Percentiles rank a stretch among this genome's conserved stretches.
Conservation (phyloP, 2,888 invertebrate species). For the Trypoxylon attenuatum region DNA sequence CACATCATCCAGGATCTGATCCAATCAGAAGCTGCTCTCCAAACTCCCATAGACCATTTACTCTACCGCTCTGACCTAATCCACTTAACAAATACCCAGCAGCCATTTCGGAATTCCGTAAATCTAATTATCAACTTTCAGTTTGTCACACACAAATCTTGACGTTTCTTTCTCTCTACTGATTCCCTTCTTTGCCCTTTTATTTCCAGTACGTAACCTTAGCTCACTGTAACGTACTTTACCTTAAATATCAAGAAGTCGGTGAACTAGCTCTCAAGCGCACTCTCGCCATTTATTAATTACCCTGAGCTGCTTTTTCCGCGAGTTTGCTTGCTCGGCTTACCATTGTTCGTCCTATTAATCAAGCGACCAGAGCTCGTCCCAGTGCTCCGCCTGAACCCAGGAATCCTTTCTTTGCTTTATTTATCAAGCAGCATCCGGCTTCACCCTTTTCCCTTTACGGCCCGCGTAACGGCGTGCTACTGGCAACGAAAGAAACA, state of each 20-base stretch:
- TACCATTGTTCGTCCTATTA: conserved; percentile 7
- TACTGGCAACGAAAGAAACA: conserved; percentile 5
- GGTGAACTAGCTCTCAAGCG: no score
- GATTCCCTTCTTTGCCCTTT: no score
- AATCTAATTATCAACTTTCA: background rate
- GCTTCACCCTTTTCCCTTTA: conserved; percentile 3
- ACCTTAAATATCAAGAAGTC: no score
- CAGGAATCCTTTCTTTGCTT: conserved; percentile 27
- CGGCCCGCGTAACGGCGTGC: background rate
- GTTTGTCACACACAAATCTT: no score
- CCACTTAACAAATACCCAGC: background rate
- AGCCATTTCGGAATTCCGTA: background rate
- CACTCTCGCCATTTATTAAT: background rate
- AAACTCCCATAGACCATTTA: background rate
- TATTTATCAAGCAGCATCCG: conserved; percentile 35
- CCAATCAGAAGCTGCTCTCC: background rate
- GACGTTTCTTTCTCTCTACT: no score
- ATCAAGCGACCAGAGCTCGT: conserved; percentile 14
- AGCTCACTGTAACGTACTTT: background rate
- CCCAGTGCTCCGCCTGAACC: background rate
- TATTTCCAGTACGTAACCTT: background rate
- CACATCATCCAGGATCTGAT: background rate
- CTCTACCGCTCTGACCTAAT: background rate
- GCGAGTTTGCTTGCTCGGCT: background rate
- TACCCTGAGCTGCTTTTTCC: conserved; percentile 22